These are phyloP conservation scores for Lemur catta DNA, from an alignment of 2,797 vertebrate genomes.

Conservation along the genomic window DNA sequence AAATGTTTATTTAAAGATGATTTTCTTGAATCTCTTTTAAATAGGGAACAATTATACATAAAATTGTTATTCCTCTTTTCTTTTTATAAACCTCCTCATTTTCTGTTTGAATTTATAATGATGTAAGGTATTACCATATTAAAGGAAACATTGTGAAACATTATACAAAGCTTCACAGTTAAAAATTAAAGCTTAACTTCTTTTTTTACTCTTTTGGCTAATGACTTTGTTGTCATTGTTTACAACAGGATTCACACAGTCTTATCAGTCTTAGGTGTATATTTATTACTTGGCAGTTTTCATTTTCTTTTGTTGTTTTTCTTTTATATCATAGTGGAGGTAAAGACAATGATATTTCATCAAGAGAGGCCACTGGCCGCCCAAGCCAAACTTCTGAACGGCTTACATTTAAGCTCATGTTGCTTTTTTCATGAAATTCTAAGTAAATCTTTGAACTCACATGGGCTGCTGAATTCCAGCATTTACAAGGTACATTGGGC, in stretches of 20 bases:
- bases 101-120: slow-evolving; percentile 20
- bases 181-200: background rate
- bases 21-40: slow-evolving; percentile 60
- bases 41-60: slow-evolving; percentile 57
- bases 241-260: background rate
- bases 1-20: slow-evolving; percentile 62
- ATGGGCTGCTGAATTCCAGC: background rate
- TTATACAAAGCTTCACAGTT: slow-evolving; percentile 18
- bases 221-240: background rate
- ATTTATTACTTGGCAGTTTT: background rate
- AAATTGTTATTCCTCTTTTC: slow-evolving; percentile 55
- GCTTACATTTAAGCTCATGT: background rate
- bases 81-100: slow-evolving; percentile 40
- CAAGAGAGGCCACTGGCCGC: background rate
- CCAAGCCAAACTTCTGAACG: background rate
- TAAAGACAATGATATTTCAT: background rate
- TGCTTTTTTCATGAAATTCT: background rate
- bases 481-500: background rate
- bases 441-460: background rate
- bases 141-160: slow-evolving; percentile 33
- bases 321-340: background rate
- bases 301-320: slow-evolving; percentile 28
- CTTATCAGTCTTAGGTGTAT: background rate
- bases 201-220: background rate
- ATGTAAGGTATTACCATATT: background rate